phyloP scores from a whole-genome alignment of 2,797 vertebrate species.

The Zalophus californianus region DNA sequence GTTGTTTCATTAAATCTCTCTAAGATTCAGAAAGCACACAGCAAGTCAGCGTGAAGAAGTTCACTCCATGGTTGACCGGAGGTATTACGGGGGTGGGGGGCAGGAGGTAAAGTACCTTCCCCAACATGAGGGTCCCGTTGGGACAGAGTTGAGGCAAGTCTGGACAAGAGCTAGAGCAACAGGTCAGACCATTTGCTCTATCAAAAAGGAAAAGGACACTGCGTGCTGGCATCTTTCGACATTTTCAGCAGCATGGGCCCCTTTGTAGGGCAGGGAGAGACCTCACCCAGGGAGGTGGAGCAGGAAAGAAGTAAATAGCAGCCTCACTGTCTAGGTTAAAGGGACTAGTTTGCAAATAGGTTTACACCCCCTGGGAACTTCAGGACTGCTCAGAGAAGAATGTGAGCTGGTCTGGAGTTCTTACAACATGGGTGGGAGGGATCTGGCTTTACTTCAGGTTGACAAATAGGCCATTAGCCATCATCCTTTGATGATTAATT shows the following conservation, averaged over 20 bases:
- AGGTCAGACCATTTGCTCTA: not conserved
- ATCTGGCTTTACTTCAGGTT: not conserved
- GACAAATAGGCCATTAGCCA: not conserved
- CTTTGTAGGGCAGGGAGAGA: not conserved
- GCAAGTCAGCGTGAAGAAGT: not conserved
- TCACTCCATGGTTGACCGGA: not conserved
- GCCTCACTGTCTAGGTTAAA: not conserved
- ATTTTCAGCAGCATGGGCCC: not conserved
- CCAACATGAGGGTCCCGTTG: not conserved
- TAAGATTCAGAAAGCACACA: not conserved
- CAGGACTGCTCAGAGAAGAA: not conserved
- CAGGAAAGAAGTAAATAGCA: not conserved
- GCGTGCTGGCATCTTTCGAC: not conserved
- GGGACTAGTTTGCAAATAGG: not conserved
- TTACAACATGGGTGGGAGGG: not conserved
- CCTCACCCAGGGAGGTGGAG: not conserved
- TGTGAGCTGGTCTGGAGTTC: not conserved
- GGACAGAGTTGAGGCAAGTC: not conserved
- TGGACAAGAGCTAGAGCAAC: not conserved
- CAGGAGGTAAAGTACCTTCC: not conserved
- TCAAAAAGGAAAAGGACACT: not conserved
- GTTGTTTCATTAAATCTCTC: not conserved
- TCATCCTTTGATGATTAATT: not conserved
- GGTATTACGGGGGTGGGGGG: fast-evolving
- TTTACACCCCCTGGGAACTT: not conserved